Evolutionary conservation across 2,888 invertebrate genomes (phyloP), one percentile per base, ranked within the genome.

Genomic region (Acanthococcus lagerstroemiae): DNA sequence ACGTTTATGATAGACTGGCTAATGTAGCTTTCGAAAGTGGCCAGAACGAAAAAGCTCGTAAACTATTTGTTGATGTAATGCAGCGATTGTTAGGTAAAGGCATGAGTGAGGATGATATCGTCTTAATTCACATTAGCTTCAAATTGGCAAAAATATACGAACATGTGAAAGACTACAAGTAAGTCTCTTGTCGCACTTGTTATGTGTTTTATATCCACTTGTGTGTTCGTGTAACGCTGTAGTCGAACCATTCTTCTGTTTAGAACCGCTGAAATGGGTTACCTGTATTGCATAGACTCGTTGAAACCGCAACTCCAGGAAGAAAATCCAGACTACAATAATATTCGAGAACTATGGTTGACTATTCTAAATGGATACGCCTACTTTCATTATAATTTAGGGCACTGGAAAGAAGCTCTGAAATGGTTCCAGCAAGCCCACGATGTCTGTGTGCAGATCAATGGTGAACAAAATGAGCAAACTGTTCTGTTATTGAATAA

Each of bases 1-100:
- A 95, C 74, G 85, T 95, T 66, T 91, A 88, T 74, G 95, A 95
- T 77, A 78, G 93, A 55, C 84, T 97, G 86, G 97, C 95, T 0
- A 95, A 96, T 78, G 80, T 96, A 69, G 93, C 94, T 7, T 83
- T 94, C 73, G 86, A 91, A 72, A 81, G 81, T 55, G 84, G 79
- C 73, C 80, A 95, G 71, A 82, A 85, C 69, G 82, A 84, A 55
- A 91, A 92, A 77, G 94, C 97, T 0, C 90, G 95, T 74, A 82
- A 82, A 67, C 77, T 95, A 24, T 96, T 94, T 78, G 76, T 84
- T 1, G 78, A 79, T 55, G 87, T 90, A 0, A 81, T 90, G 77
- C 85, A 85, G 74, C 81, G 88, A 72, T 78, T 94, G 45, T 79
- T 95, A 73, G 77, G 83, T 1, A 81, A 82, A 70, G 94, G 92